phyloP scores from a whole-genome alignment of 2,113 vertebrate species.

The Centropus bengalensis region DNA sequence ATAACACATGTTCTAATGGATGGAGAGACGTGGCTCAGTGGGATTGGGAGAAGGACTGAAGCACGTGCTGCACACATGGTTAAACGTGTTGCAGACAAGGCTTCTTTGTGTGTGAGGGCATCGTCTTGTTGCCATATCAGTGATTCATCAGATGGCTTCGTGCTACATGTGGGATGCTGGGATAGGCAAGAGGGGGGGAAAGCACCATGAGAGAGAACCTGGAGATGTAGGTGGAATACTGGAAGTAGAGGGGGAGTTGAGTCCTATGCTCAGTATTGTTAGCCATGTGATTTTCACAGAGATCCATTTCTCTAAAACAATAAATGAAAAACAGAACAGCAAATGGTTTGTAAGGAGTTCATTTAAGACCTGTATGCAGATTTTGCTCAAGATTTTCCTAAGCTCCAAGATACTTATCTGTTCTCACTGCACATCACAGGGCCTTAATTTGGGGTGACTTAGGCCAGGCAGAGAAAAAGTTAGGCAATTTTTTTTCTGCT shows the following conservation, averaged over 20 bases:
- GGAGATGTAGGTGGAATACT: not conserved
- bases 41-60: not conserved
- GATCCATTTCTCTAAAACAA: not conserved
- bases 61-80: fast-evolving
- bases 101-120: not conserved
- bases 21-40: not conserved
- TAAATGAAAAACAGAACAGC: not conserved
- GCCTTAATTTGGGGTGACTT: not conserved
- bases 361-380: not conserved
- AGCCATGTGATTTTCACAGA: not conserved
- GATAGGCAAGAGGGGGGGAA: not conserved
- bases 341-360: not conserved
- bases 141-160: not conserved
- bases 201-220: not conserved
- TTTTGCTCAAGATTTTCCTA: not conserved
- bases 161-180: not conserved
- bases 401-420: not conserved
- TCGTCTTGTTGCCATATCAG: not conserved
- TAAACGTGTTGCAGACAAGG: fast-evolving
- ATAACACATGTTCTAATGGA: not conserved
- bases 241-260: not conserved
- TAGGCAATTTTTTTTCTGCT: not conserved
- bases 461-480: not conserved
- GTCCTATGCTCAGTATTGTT: not conserved
- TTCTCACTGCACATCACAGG: not conserved